Conservation (phyloP, 2,888 invertebrate genomes). For the Blastobasis lacticolella region DNA sequence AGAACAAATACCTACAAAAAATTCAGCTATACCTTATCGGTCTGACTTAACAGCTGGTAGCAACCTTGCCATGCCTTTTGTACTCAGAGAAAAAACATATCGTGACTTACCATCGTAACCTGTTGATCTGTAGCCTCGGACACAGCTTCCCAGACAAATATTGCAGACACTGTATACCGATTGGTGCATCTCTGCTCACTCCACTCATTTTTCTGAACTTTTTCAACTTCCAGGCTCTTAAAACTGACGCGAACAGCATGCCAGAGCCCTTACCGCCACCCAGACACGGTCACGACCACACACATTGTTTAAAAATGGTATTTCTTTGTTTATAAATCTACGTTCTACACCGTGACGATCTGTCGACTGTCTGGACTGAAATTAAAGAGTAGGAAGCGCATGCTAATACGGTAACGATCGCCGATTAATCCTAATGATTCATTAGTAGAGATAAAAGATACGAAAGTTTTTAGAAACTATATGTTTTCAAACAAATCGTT, state of each 20-base stretch:
- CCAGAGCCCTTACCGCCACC: slow-evolving; percentile 23
- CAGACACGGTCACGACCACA: slow-evolving; percentile 15
- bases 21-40: too few relatives aligned
- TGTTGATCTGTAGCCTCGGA: slow-evolving; percentile 76
- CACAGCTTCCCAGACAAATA: slow-evolving; percentile 69
- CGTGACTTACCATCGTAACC: slow-evolving; percentile 76
- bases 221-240: slow-evolving; percentile 26
- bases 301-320: slow-evolving; percentile 28
- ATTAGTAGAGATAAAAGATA: too few relatives aligned
- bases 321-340: slow-evolving; percentile 33
- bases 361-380: too few relatives aligned
- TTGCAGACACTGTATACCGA: slow-evolving; percentile 77
- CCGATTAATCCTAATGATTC: too few relatives aligned
- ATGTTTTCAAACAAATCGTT: too few relatives aligned
- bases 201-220: slow-evolving; percentile 68
- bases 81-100: slow-evolving; percentile 7
- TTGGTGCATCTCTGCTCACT: slow-evolving; percentile 74
- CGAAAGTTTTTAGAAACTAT: too few relatives aligned
- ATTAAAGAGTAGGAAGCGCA: too few relatives aligned
- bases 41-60: too few relatives aligned
- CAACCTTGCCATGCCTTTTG: too few relatives aligned
- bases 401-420: too few relatives aligned
- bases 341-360: too few relatives aligned
- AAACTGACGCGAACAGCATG: slow-evolving; percentile 16
- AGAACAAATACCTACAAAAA: too few relatives aligned